A percentile compares a stretch with the other conserved stretches of the same genome.
phyloP scores from a whole-genome alignment of 1,140 invertebrate genomes.

The Monomorium pharaonis region DNA sequence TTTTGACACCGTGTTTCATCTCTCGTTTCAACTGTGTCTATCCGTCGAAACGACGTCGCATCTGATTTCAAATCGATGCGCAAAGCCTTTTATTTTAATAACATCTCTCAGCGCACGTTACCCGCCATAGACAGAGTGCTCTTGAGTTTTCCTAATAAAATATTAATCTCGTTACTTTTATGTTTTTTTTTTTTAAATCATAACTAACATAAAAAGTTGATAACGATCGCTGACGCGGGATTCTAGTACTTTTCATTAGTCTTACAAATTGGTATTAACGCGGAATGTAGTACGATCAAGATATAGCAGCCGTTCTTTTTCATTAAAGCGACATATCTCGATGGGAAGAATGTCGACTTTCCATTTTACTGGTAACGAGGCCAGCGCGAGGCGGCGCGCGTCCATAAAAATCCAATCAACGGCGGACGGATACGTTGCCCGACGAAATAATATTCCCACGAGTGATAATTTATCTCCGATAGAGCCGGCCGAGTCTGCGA shows the following conservation, averaged over 20 bases:
- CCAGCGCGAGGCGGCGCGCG: background rate
- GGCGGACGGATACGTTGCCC: background rate
- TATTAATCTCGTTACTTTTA: background rate
- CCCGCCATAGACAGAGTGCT: too few species aligned
- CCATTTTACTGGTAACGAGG: slow-evolving; percentile 5
- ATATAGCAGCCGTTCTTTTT: background rate
- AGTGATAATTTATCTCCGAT: slow-evolving; percentile 49
- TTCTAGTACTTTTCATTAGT: background rate
- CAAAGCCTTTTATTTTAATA: slow-evolving; percentile 4
- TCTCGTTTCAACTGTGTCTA: slow-evolving; percentile 17
- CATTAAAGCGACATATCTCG: background rate
- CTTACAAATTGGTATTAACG: background rate
- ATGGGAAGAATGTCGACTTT: background rate
- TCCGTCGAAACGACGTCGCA: slow-evolving; percentile 6
- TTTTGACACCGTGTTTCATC: slow-evolving; percentile 22
- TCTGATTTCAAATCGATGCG: slow-evolving; percentile 15
- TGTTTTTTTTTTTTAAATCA: background rate
- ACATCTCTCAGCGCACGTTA: background rate
- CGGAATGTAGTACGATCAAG: background rate
- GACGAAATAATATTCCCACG: slow-evolving; percentile 46
- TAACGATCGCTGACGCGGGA: background rate
- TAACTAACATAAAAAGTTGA: background rate
- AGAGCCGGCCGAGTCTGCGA: background rate
- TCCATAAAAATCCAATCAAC: slow-evolving; percentile 38
- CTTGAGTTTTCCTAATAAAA: background rate